Conservation (phyloP, 2,888 invertebrate genomes). For the Silvanus unidentatus region DNA sequence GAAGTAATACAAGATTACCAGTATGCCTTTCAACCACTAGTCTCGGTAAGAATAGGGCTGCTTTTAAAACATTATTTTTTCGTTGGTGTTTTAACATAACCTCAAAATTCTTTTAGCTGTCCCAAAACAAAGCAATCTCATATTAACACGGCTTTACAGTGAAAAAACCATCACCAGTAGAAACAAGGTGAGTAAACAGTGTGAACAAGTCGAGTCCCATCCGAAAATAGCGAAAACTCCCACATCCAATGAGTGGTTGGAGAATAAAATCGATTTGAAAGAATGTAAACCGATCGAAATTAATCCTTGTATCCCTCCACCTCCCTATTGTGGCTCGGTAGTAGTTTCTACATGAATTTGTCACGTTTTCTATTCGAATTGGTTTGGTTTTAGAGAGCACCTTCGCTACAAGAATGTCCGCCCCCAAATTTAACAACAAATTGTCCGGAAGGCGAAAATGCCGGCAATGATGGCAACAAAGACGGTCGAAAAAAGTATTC, state of each 20-base stretch:
- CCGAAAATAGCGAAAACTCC: background rate
- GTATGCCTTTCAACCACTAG: too few species aligned
- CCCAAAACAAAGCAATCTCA: too few species aligned
- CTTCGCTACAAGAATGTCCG: conserved; percentile 24
- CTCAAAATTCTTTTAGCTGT: background rate
- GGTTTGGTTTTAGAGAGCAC: conserved; percentile 24
- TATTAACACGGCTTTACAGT: too few species aligned
- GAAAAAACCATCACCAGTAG: too few species aligned
- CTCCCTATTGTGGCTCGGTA: conserved; percentile 17
- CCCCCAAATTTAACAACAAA: conserved; percentile 26
- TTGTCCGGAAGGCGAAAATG: conserved; percentile 22
- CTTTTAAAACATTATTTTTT: conserved; percentile 1
- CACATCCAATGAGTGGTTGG: background rate
- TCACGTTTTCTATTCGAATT: conserved; percentile 4
- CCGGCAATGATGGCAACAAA: conserved; percentile 19
- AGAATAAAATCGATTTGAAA: conserved; percentile 13
- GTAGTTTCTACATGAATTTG: too few species aligned
- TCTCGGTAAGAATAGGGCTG: background rate
- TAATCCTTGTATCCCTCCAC: conserved; percentile 21
- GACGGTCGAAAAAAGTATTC: conserved; percentile 21
- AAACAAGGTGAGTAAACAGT: too few species aligned
- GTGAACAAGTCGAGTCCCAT: background rate
- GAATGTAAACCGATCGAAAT: conserved; percentile 25
- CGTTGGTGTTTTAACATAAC: conserved; percentile 2
- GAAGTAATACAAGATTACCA: background rate